These are phyloP conservation scores for Apoda limacodes DNA, from an alignment of 2,888 invertebrate genomes.

Conservation along the genomic window DNA sequence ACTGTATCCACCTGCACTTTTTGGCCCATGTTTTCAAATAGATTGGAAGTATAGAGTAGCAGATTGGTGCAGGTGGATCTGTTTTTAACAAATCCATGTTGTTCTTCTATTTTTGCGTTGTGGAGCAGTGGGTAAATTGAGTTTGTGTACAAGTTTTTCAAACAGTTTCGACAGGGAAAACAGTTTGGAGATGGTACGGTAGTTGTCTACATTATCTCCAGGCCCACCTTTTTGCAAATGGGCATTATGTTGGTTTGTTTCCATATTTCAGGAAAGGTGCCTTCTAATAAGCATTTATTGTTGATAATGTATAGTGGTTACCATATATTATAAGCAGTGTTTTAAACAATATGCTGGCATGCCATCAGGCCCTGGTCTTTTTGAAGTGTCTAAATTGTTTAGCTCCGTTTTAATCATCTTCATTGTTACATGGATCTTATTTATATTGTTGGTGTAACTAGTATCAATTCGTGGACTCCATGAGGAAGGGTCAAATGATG, in stretches of 20 bases:
- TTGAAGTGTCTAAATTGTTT: no score
- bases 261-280: no score
- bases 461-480: no score
- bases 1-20: slow-evolving; percentile 12
- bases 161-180: slow-evolving; percentile 16
- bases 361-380: slow-evolving; percentile 3
- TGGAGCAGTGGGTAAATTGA: slow-evolving; percentile 12
- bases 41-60: slow-evolving; percentile 7
- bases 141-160: slow-evolving; percentile 15
- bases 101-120: slow-evolving; percentile 12
- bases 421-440: no score
- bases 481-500: no score
- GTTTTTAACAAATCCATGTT: slow-evolving; percentile 19
- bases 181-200: slow-evolving; percentile 16
- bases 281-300: slow-evolving; percentile 4
- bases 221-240: slow-evolving; percentile 5
- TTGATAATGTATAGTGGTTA: slow-evolving; percentile 1
- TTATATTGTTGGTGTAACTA: no score
- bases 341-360: neutral
- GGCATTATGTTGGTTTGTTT: slow-evolving; percentile 2
- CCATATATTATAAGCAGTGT: neutral
- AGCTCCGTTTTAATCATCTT: no score
- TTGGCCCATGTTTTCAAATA: slow-evolving; percentile 12
- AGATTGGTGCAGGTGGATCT: slow-evolving; percentile 16
- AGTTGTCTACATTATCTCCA: slow-evolving; percentile 8